A percentile compares a stretch with the other conserved stretches of the same genome.
Conservation (phyloP, 2,113 vertebrate species). For the Bubalus kerabau region DNA sequence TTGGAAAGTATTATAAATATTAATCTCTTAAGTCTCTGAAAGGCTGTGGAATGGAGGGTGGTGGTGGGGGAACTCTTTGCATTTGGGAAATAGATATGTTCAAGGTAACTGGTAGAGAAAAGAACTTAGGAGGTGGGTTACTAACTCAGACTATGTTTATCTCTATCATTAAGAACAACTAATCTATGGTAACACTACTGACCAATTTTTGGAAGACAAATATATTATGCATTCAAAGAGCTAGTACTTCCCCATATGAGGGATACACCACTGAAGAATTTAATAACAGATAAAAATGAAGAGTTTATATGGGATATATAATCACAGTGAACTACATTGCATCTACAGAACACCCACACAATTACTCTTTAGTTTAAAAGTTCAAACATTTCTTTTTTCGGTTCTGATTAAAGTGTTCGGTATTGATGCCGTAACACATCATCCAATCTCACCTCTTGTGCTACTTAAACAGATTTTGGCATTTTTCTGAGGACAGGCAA, state of each 20-base stretch:
- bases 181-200: background rate
- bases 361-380: background rate
- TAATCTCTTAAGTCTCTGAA: background rate
- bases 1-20: background rate
- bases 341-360: background rate
- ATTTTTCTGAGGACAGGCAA: slow-evolving; percentile 50
- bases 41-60: background rate
- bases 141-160: background rate
- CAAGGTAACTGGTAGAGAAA: background rate
- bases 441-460: slow-evolving; percentile 59
- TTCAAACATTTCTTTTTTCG: background rate
- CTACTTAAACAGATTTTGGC: slow-evolving; percentile 56
- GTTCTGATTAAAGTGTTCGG: slow-evolving; percentile 61
- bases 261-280: background rate
- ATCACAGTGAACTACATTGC: background rate
- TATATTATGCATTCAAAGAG: background rate
- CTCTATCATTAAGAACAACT: background rate
- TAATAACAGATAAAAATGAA: background rate
- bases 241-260: slow-evolving; percentile 18
- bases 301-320: background rate
- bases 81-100: background rate
- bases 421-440: slow-evolving; percentile 24
- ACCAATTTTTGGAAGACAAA: background rate
- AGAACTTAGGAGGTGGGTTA: background rate
- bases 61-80: background rate